Base-by-base conservation (phyloP, 2,888 invertebrate genomes). In the Drymonia ruficornis region DNA sequence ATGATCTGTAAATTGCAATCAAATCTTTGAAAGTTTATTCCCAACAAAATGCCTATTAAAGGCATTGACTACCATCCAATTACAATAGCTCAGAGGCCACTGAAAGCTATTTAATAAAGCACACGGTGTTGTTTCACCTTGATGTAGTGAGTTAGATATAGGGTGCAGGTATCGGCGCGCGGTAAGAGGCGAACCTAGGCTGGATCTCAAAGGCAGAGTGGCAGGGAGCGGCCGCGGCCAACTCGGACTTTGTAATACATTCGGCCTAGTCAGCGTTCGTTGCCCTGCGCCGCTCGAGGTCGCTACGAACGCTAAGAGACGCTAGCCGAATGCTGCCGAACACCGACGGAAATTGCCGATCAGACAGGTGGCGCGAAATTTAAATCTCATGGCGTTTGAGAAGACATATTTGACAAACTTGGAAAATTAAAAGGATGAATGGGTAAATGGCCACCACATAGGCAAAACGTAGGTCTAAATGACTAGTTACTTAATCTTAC, bases 221-320 rank as follows among this genome's bases (percentile, higher is more conserved):
- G 87, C 84, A 87, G 89, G 90, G 91, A 89, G 88, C 85, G 89
- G 89, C 84, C 83, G 81, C 83, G 82, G 83, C 74, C 81, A 77
- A 82, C 81, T 90, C 88, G 90, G 91, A 91, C 91, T 91, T 89
- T 90, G 90, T 91, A 91, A 90, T 89, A 87, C 88, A 86, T 88
- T 90, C 89, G 91, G 88, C 91, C 91, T 91, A 91, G 89, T 91
- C 85, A 89, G 87, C 90, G 91, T 86, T 86, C 90, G 89, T 92
- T 91, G 91, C 88, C 91, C 92, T 70, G 83, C 68, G 71, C 59
- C 67, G 76, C 81, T 74, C 90, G 91, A 91, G 91, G 91, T 86
- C 91, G 88, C 79, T 61, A 66, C 61, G 61, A 67, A 66, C 71
- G 69, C 72, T 66, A 61, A 56, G 70, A 70, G 73, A 56, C 54